A percentile compares a stretch with the other conserved stretches of the same genome.
phyloP scores from a whole-genome alignment of 2,797 vertebrate species.

The Leucoraja ocellata region DNA sequence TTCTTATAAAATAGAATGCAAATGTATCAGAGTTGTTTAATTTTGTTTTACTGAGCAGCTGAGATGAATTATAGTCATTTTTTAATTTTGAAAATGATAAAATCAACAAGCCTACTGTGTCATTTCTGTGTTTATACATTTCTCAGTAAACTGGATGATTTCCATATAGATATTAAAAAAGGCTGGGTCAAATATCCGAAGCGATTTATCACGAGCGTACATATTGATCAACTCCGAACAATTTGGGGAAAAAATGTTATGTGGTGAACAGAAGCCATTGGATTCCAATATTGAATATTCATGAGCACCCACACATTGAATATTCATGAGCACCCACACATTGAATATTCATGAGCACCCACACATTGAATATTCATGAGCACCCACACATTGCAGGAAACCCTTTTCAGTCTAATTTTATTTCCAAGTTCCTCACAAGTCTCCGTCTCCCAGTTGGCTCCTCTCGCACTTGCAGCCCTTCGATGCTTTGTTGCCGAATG shows the following conservation, averaged over 20 bases:
- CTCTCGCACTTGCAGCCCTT: background rate
- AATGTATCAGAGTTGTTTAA: background rate
- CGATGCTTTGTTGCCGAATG: background rate
- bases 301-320: background rate
- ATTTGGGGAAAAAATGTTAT: slow-evolving; percentile 15
- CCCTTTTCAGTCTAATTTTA: too few species aligned
- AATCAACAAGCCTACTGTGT: background rate
- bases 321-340: too few species aligned
- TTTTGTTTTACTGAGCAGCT: background rate
- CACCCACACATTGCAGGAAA: too few species aligned
- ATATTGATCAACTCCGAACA: background rate
- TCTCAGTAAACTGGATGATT: background rate
- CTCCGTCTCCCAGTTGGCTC: background rate
- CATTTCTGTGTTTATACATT: too few species aligned
- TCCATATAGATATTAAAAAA: background rate
- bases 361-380: background rate
- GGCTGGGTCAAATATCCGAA: background rate
- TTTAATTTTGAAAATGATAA: slow-evolving; percentile 12
- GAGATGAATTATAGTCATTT: background rate
- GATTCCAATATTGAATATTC: background rate
- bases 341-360: too few species aligned
- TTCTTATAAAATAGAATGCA: background rate
- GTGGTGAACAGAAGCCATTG: background rate
- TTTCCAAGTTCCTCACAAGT: background rate
- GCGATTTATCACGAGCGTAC: background rate